Base-by-base conservation (phyloP, 2,888 invertebrate species). In the Rhingia rostrata region DNA sequence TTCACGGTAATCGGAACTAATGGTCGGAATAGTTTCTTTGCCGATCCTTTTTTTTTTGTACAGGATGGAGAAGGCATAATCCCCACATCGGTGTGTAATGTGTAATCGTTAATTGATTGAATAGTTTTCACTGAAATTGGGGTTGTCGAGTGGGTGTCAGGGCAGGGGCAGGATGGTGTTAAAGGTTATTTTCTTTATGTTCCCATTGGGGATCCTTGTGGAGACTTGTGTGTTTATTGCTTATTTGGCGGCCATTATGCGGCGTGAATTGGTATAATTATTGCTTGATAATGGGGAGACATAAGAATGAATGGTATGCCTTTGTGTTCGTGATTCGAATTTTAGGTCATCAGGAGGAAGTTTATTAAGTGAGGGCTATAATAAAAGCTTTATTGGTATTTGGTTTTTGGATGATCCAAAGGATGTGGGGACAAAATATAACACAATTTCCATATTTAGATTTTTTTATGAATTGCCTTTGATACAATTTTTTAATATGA, bases 1-100 rank as follows among this genome's bases (percentile, higher is more conserved):
- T 82, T 72, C 60, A 66, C 45, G 61, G 54, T 82, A 82, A 82
- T 72, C 82, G 78, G 61, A 72, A 77, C 64, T 84, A 80, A 84
- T 84, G 84, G 80, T 60, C 54, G 64, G 70, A 54, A 80, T 70
- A 75, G 81, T 82, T 84, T 67, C 45, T 37, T 9, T 22, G 22
- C 22, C 22, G 22, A 22, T 22, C 22, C 22, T 22, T 22, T 22
- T 22, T 22, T 22, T 22, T 22, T 49, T 10, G 53, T 39, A 53
- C n/a, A 32, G 43, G 45, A 30, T 9, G 43, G 41, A 14, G 35
- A 37, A 22, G 10, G 54, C 6, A 9, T 6, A 7, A 14, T 9
- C 9, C 22, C 35, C 33, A 0, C 6, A 6, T 33, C 10, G 12
- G 35, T 56, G 56, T 41, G 56, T 63, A 74, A 74, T 67, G 47